Evolutionary conservation across 1,140 invertebrate genomes (phyloP), one percentile per base, ranked within the genome.

Genomic region (Cataglyphis hispanica): DNA sequence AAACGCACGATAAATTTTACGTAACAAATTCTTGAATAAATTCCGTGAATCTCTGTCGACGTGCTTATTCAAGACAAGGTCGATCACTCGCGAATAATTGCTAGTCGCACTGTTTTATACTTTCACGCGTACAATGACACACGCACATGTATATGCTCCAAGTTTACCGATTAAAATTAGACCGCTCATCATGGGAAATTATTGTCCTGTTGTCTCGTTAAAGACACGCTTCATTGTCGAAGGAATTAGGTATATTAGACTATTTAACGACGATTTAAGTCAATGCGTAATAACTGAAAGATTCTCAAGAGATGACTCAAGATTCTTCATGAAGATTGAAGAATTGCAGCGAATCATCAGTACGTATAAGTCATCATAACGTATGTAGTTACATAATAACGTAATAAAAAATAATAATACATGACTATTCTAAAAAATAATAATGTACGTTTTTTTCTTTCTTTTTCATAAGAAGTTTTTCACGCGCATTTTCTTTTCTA

Each of bases 341-440:
- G 67, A 83, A 83, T 74, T 16, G 25, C 37, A 40, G 22, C 60
- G 72, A 83, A 72, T 83, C 27, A 8, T 60, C 2, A 31, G 3
- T 7, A n/a, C n/a, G n/a, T n/a, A n/a, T n/a, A n/a, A n/a, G n/a
- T n/a, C n/a, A n/a, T n/a, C n/a, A n/a, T n/a, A n/a, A 10, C n/a
- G 10, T 34, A 60, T 16, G 10, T 34, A 60, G 19, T 83, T 74
- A 19, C 16, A 19, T 72, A 80, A 80, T 56, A 60, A 34, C 40
- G 10, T 11, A 83, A 27, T 22, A 31, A 1, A 1, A 27, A 50
- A 37, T 16, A 70, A 5, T 27, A 34, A 25, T 13, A 40, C 19
- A 72, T 31, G 2, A 37, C 25, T 72, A 43, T 72, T 72, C 60
- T 61, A 46, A 74, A 43, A 22, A 34, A 50, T 43, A 40, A 60